Base-by-base conservation (phyloP, 2,797 vertebrate species). In the Bovichtus variegatus region DNA sequence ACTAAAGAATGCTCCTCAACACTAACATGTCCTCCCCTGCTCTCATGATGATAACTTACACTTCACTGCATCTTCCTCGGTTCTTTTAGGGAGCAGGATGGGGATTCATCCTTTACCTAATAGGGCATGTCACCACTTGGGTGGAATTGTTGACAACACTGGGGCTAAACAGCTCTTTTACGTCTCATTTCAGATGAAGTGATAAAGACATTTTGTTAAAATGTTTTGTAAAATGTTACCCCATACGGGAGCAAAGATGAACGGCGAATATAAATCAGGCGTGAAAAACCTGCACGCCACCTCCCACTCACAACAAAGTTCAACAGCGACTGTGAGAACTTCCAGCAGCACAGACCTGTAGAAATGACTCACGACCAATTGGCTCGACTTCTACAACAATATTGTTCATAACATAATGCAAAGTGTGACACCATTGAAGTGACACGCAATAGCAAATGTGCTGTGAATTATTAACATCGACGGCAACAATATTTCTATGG, bases 21-120 rank as follows among this genome's bases (percentile, higher is more conserved):
- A 92, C 87, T 82, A 93, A 92, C 89, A 93, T 73, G 83, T 93
- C 88, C 91, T 93, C 93, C 93, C 87, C 69, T 87, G 69, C 74
- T 74, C 74, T 82, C 49, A 82, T 75, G 66, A 66, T 78, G 84
- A 90, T 88, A 78, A 89, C 89, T 91, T 64, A 80, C 69, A 78
- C 68, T 38, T 61, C 54, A 23, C 65, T 73, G 46, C 53, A 43
- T 78, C 84, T 43, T 79, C 75, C 76, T 79, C 71, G 43, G 51
- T 61, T 34, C 65, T 71, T 74, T 81, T 55, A 61, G 72, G 65
- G 66, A 78, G 57, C 27, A 44, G 54, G 59, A 74, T 21, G 11
- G 57, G 59, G 54, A 67, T 43, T 55, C 58, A 74, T 73, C 64
- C 25, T 15, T 66, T 47, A 64, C 70, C 67, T 58, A 71, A 69